Evolutionary conservation across 2,888 invertebrate genomes (phyloP), one percentile per base, ranked within the genome.

Genomic region (Megaustenia siamemsis): DNA sequence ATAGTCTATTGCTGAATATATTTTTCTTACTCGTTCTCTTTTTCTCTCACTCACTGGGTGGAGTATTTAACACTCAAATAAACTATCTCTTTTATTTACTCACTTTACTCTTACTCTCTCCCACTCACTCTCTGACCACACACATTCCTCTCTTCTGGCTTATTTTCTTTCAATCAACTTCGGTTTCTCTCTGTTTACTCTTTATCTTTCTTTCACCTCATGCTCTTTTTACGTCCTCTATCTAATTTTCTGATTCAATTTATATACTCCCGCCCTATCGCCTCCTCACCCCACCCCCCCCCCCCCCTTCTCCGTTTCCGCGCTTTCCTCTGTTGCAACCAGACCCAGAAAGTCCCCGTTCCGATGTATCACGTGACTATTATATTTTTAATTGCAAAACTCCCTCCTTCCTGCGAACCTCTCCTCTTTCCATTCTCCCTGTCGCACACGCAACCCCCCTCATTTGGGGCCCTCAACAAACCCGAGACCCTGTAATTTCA

Each of bases 1-100:
- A n/a, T n/a, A n/a, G n/a, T n/a, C n/a, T n/a, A n/a, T n/a, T n/a
- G n/a, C n/a, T n/a, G n/a, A n/a, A n/a, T n/a, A n/a, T n/a, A n/a
- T n/a, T n/a, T 78, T 43, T 63, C 40, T 78, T n/a, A 43, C 56
- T 78, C 78, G 32, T n/a, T 78, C 63, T 78, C 35, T 78, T 8
- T 63, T 40, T 43, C 63, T 60, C 78, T 78, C 38, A 21, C 12
- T 35, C 38, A 60, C 2, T 35, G 1, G 28, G 21, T 78, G n/a
- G n/a, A n/a, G n/a, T n/a, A n/a, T n/a, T n/a, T n/a, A n/a, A n/a
- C n/a, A n/a, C n/a, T n/a, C n/a, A n/a, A n/a, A n/a, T n/a, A n/a
- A n/a, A n/a, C n/a, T n/a, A n/a, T n/a, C n/a, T n/a, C n/a, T n/a
- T n/a, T n/a, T n/a, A n/a, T n/a, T n/a, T n/a, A n/a, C n/a, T n/a